A percentile compares a stretch with the other conserved stretches of the same genome.
Conservation (phyloP, 1,140 invertebrate species). For the Sesamia nonagrioides region DNA sequence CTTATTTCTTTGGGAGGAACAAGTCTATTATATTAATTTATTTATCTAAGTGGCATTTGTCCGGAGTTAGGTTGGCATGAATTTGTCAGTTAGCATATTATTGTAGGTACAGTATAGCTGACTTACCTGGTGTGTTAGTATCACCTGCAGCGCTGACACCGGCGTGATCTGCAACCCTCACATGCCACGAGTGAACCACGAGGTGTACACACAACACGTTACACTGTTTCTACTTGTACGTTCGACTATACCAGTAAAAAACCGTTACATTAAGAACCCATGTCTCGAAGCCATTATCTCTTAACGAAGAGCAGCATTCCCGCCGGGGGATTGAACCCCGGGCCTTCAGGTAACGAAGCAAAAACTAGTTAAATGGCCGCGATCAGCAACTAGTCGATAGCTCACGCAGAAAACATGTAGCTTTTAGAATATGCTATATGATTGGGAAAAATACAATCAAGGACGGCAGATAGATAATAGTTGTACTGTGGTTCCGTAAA, state of each 20-base stretch:
- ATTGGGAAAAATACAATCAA: neutral
- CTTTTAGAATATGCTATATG: neutral
- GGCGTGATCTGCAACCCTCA: no score
- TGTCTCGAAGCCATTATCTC: slow-evolving; percentile 24
- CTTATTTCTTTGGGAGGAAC: no score
- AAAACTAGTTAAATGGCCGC: slow-evolving; percentile 21
- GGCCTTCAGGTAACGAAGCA: slow-evolving; percentile 22
- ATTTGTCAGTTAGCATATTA: no score
- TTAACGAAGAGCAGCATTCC: slow-evolving; percentile 13
- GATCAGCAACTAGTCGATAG: slow-evolving; percentile 16
- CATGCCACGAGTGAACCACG: no score
- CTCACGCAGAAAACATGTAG: slow-evolving; percentile 6
- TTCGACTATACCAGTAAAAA: neutral
- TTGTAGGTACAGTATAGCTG: no score
- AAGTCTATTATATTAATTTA: no score
- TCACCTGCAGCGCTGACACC: no score
- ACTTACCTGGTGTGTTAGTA: no score
- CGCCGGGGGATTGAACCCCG: slow-evolving; percentile 32
- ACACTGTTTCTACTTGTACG: neutral
- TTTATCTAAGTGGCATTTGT: no score
- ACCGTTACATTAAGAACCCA: slow-evolving; percentile 7
- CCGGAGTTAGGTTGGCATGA: no score
- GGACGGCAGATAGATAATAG: neutral
- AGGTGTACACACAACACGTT: neutral
- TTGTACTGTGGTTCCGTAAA: neutral